Conservation (phyloP, 2,113 vertebrate genomes). For the Heliornis fulica region DNA sequence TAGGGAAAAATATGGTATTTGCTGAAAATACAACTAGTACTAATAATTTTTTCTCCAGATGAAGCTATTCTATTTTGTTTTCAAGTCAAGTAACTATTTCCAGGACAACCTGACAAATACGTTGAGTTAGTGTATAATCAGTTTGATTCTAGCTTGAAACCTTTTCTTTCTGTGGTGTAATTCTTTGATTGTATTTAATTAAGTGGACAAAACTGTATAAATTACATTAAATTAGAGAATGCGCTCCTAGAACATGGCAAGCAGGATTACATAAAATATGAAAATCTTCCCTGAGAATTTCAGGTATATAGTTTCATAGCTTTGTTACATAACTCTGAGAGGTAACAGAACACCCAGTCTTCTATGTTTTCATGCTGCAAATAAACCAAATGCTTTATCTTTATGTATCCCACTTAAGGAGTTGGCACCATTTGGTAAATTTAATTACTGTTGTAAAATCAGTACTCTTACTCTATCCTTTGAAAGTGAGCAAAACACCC, state of each 20-base stretch:
- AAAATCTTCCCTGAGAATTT: not conserved
- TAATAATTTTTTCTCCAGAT: no score
- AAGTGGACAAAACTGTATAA: not conserved
- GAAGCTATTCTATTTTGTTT: no score
- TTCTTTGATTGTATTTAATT: not conserved
- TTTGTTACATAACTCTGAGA: not conserved
- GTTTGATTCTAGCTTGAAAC: not conserved
- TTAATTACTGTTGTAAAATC: not conserved
- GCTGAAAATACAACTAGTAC: not conserved
- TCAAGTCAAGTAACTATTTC: not conserved
- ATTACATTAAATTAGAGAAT: not conserved
- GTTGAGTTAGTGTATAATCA: not conserved
- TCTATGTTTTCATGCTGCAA: not conserved
- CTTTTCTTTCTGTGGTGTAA: not conserved
- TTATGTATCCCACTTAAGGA: not conserved
- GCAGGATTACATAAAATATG: not conserved
- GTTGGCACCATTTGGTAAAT: not conserved
- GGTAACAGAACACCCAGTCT: not conserved
- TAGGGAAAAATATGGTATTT: not conserved
- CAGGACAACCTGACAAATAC: not conserved
- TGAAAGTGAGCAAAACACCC: not conserved
- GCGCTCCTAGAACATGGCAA: not conserved
- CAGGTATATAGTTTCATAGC: accelerated
- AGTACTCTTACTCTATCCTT: not conserved
- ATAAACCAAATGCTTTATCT: not conserved